phyloP scores from a whole-genome alignment of 2,888 invertebrate species.

The Artemia sinica region DNA sequence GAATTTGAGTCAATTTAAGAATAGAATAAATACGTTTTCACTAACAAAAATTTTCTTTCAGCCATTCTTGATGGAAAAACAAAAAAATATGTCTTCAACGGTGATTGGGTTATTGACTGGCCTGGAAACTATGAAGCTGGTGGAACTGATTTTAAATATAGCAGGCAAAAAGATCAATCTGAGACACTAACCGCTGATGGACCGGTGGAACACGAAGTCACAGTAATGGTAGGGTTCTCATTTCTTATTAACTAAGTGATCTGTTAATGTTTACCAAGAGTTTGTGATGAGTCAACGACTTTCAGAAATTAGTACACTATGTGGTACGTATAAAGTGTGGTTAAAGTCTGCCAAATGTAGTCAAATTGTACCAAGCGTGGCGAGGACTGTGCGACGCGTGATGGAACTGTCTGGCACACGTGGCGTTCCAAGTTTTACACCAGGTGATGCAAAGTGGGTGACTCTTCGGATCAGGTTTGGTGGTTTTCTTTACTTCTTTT shows the following conservation, averaged over 20 bases:
- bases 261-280: too few relatives aligned
- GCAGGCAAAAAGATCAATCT: constrained; percentile 28
- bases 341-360: too few relatives aligned
- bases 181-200: constrained; percentile 31
- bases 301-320: too few relatives aligned
- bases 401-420: not conserved
- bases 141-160: constrained; percentile 34
- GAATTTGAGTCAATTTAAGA: too few relatives aligned
- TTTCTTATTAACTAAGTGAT: not conserved
- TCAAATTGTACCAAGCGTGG: not conserved
- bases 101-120: constrained; percentile 57
- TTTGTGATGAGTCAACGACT: too few relatives aligned
- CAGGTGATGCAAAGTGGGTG: too few relatives aligned
- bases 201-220: constrained; percentile 31
- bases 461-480: too few relatives aligned
- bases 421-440: too few relatives aligned
- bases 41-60: not conserved
- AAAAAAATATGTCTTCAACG: constrained; percentile 52
- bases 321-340: too few relatives aligned
- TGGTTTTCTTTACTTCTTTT: too few relatives aligned
- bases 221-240: constrained; percentile 30
- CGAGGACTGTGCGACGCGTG: not conserved
- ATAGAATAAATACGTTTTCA: not conserved
- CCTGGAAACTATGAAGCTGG: constrained; percentile 49
- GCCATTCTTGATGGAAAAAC: constrained; percentile 15